Conservation (phyloP, 30 jellyfish, hydroid and myxozoan species). For the Pseudorhiza aurosa region DNA sequence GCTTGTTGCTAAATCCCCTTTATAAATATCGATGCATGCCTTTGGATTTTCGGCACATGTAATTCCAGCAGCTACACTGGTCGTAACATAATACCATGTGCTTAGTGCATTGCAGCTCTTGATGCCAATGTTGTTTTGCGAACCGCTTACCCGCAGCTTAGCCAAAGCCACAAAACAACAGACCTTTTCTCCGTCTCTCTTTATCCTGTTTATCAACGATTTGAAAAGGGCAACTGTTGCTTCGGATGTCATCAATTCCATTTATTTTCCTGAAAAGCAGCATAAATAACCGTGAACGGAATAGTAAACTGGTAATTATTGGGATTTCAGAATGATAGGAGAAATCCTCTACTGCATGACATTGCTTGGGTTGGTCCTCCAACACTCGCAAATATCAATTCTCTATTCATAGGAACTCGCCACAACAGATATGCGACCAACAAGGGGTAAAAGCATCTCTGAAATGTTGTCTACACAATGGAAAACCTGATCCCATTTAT, state of each 20-base stretch:
- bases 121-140: slow-evolving; percentile 13
- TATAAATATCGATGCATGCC: not conserved
- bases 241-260: slow-evolving; percentile 22
- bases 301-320: not conserved
- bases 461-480: slow-evolving; percentile 1
- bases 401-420: no score
- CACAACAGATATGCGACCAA: not conserved
- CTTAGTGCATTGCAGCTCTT: not conserved
- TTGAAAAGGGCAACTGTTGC: slow-evolving; percentile 36
- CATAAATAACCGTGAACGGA: slow-evolving; percentile 2
- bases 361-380: no score
- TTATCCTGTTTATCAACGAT: not conserved
- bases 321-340: not conserved
- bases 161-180: slow-evolving; percentile 1
- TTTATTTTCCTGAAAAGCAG: not conserved
- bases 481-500: slow-evolving; percentile 21
- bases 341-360: no score
- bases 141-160: slow-evolving; percentile 16
- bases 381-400: no score
- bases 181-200: not conserved
- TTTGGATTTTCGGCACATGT: not conserved
- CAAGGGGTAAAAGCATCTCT: not conserved
- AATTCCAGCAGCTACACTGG: not conserved
- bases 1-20: slow-evolving; percentile 17
- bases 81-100: not conserved